Evolutionary conservation across 1,140 invertebrate genomes (phyloP).

Genomic region (Heliconius himera): DNA sequence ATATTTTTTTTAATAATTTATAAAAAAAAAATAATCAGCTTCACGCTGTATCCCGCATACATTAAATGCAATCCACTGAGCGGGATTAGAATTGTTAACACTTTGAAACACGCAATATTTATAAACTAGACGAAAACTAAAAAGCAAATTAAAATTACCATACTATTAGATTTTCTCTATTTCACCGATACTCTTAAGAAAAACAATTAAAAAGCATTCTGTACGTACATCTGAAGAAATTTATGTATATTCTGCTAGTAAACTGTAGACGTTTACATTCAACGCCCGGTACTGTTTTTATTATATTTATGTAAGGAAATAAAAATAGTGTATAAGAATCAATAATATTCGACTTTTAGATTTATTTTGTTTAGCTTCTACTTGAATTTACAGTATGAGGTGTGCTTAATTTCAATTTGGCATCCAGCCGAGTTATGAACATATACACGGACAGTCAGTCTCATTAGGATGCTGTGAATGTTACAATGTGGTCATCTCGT

Average conservation of each 20-base stretch:
- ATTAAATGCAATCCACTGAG: no score
- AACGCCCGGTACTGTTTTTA: constrained; percentile 1
- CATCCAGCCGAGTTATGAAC: constrained; percentile 1
- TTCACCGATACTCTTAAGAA: neutral
- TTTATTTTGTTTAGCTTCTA: neutral
- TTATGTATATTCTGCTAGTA: neutral
- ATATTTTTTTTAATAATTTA: no score
- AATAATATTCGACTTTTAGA: neutral
- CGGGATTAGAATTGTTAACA: no score
- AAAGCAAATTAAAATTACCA: no score
- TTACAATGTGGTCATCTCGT: neutral
- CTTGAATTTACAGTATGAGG: constrained; percentile 10
- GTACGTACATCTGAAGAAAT: neutral
- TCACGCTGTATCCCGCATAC: no score
- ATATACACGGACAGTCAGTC: neutral
- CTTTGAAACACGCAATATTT: no score
- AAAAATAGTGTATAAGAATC: neutral
- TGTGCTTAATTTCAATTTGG: constrained; percentile 14
- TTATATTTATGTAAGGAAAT: neutral
- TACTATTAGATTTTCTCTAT: no score
- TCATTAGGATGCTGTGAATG: neutral
- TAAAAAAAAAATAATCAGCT: no score
- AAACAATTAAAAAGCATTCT: neutral
- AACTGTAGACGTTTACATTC: neutral
- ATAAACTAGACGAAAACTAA: no score